Conservation (phyloP, 30 jellyfish, hydroid and myxozoan genomes). For the Calvadosia cruxmelitensis region DNA sequence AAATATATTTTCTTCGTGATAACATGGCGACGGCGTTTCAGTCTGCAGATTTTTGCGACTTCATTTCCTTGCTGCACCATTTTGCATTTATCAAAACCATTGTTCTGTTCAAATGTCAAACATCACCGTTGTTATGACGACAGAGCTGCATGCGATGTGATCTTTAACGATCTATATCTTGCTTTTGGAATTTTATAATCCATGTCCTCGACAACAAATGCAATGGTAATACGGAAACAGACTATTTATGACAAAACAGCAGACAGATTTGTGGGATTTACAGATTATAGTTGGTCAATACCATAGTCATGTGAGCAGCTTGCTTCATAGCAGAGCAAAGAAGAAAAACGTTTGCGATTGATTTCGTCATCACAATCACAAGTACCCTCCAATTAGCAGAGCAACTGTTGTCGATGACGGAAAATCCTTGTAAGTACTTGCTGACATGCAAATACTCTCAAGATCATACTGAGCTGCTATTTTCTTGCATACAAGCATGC, state of each 20-base stretch:
- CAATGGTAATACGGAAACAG: slow-evolving; percentile 40
- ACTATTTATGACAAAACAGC: slow-evolving; percentile 15
- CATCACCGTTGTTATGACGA: no score
- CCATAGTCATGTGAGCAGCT: background rate
- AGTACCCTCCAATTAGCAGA: background rate
- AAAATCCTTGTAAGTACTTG: slow-evolving; percentile 15
- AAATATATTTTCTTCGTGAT: no score
- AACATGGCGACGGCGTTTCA: no score
- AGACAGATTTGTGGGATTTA: slow-evolving; percentile 34
- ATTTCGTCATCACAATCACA: slow-evolving; percentile 12
- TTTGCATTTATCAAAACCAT: no score
- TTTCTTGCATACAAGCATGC: slow-evolving; percentile 41
- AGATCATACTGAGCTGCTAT: slow-evolving; percentile 48
- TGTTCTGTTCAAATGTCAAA: no score
- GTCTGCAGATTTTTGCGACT: no score
- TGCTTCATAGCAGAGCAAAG: slow-evolving; percentile 18
- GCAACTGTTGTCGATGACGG: background rate
- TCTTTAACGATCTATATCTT: no score
- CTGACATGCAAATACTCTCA: slow-evolving; percentile 37
- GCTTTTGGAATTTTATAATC: no score
- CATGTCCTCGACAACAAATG: no score
- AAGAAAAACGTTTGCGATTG: slow-evolving; percentile 26
- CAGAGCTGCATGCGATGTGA: no score
- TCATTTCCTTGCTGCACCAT: no score
- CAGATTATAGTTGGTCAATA: slow-evolving; percentile 16